These are phyloP conservation scores for Phasianus colchicus DNA, from an alignment of 2,113 vertebrate species.

Conservation along the genomic window DNA sequence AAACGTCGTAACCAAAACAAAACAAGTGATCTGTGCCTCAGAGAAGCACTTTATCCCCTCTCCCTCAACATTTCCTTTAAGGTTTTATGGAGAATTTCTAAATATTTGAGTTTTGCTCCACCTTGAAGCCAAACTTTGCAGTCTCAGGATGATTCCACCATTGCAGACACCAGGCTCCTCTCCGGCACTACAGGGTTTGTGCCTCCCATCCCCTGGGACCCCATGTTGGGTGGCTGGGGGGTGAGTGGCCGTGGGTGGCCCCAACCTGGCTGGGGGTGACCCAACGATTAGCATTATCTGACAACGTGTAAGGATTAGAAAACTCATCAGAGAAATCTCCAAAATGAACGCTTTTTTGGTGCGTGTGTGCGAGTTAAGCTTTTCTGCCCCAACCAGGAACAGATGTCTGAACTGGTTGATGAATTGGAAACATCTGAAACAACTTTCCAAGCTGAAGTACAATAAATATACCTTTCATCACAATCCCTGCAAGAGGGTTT, in stretches of 20 bases:
- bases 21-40: neutral
- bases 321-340: conserved; percentile 77
- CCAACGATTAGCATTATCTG: conserved; percentile 66
- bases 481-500: conserved; percentile 77
- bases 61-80: neutral
- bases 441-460: conserved; percentile 87
- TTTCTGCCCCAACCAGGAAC: conserved; percentile 87
- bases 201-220: neutral
- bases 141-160: fast-evolving
- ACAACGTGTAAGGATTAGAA: conserved; percentile 84
- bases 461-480: conserved; percentile 95
- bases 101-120: neutral
- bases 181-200: neutral
- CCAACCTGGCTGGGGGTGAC: neutral
- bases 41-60: neutral
- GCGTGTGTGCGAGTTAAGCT: conserved; percentile 77
- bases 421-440: conserved; percentile 97
- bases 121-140: neutral
- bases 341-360: conserved; percentile 80
- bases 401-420: conserved; percentile 89
- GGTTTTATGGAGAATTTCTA: neutral
- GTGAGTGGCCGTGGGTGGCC: neutral
- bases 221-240: neutral
- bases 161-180: neutral
- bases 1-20: neutral